Percentiles rank a stretch among this genome's conserved stretches.
Conservation (phyloP, 2,113 vertebrate genomes). For the Riparia riparia region DNA sequence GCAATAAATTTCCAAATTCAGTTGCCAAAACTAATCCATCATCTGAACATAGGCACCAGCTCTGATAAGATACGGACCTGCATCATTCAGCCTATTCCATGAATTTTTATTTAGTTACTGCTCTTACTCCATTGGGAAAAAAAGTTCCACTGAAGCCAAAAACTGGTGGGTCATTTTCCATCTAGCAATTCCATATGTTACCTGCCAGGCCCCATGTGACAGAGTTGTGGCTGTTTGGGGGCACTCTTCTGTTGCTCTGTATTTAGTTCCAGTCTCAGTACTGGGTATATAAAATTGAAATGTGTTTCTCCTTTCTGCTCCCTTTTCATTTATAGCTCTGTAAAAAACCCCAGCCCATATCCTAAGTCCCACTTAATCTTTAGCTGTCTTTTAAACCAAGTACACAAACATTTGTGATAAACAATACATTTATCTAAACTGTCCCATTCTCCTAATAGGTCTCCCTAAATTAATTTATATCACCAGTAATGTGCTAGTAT, state of each 20-base stretch:
- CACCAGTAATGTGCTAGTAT: not conserved
- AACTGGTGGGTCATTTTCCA: not conserved
- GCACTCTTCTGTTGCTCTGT: not conserved
- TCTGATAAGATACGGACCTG: not conserved
- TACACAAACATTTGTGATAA: not conserved
- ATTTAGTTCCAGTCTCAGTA: not conserved
- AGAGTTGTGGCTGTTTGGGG: not conserved
- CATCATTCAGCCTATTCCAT: not conserved
- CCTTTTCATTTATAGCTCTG: not conserved
- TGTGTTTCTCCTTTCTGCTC: not conserved
- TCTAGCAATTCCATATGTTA: not conserved
- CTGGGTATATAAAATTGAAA: not conserved
- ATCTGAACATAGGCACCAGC: not conserved
- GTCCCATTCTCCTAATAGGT: not conserved
- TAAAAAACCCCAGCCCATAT: not conserved
- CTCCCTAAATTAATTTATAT: not conserved
- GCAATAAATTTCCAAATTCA: constrained; percentile 21
- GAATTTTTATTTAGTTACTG: constrained; percentile 20
- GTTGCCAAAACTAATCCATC: constrained; percentile 29
- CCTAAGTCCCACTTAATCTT: not conserved
- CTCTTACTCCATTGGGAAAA: not conserved
- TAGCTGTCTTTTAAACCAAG: not conserved
- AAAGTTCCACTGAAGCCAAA: not conserved
- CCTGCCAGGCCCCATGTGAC: not conserved
- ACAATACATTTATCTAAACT: not conserved